Evolutionary conservation across 2,888 invertebrate genomes (phyloP).

Genomic region (Drosophila infuscata): DNA sequence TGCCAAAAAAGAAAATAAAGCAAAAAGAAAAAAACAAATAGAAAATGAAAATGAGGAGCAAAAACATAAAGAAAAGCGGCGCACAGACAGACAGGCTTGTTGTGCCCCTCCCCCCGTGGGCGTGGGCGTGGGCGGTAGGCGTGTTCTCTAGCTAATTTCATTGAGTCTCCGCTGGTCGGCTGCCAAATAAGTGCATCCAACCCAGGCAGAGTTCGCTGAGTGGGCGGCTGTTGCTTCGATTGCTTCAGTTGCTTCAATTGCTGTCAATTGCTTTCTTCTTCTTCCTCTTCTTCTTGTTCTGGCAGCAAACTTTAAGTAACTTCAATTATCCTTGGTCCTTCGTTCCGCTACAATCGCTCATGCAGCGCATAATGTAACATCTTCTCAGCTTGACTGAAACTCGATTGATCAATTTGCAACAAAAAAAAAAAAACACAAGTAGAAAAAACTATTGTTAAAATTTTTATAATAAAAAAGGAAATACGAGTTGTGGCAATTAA

Average conservation of each 20-base stretch:
- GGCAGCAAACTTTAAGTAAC: constrained; percentile 39
- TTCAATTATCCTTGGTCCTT: constrained; percentile 49
- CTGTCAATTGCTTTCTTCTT: background rate
- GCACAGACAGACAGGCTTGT: constrained; percentile 49
- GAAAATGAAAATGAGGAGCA: constrained; percentile 12
- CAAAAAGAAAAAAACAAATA: constrained; percentile 10
- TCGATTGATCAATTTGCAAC: constrained; percentile 25
- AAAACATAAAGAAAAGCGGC: constrained; percentile 41
- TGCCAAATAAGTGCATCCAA: constrained; percentile 51
- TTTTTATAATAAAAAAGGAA: background rate
- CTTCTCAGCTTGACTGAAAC: constrained; percentile 10
- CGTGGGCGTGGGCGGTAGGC: constrained; percentile 21
- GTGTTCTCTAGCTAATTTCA: constrained; percentile 72
- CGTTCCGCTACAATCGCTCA: constrained; percentile 21
- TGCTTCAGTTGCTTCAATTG: constrained; percentile 39
- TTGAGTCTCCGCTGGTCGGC: constrained; percentile 61
- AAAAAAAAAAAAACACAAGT: background rate
- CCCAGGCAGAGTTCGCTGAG: constrained; percentile 51
- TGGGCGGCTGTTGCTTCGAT: constrained; percentile 53
- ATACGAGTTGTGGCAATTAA: background rate
- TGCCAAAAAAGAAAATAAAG: constrained; percentile 60
- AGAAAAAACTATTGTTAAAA: background rate
- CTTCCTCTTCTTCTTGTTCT: background rate
- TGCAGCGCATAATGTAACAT: background rate
- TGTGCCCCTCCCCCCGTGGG: constrained; percentile 19